Evolutionary conservation across 1,140 invertebrate species (phyloP).

Genomic region (Dermatophagoides farinae): DNA sequence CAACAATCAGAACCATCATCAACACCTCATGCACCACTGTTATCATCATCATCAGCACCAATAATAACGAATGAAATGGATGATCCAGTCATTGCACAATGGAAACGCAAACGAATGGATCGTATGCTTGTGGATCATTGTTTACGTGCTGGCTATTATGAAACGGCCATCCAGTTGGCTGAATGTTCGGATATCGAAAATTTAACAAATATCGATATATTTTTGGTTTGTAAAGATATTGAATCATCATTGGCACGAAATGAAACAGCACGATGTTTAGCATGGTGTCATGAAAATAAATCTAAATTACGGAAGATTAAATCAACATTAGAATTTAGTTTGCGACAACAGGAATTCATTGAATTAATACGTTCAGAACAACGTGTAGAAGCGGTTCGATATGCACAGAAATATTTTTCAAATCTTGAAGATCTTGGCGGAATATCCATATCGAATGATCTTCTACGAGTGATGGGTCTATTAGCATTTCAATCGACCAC

Average conservation of each 20-base stretch:
- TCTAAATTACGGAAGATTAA: constrained; percentile 82
- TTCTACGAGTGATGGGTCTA: constrained; percentile 84
- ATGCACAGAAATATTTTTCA: constrained; percentile 79
- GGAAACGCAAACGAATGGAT: constrained; percentile 69
- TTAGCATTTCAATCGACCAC: constrained; percentile 69
- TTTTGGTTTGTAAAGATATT: constrained; percentile 69
- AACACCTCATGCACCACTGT: not conserved
- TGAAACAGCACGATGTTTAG: constrained; percentile 69
- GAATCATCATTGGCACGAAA: constrained; percentile 42
- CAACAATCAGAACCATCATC: too few species aligned
- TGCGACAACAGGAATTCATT: constrained; percentile 83
- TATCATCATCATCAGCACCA: constrained; percentile 30
- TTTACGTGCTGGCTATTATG: constrained; percentile 82
- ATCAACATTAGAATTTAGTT: constrained; percentile 45
- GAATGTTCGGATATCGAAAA: constrained; percentile 50
- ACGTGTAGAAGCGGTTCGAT: constrained; percentile 70
- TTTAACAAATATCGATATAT: constrained; percentile 78
- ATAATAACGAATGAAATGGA: constrained; percentile 26
- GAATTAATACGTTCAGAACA: constrained; percentile 70
- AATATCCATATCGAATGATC: constrained; percentile 44
- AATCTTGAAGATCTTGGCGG: constrained; percentile 50
- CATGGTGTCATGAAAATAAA: constrained; percentile 93
- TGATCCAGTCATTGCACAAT: constrained; percentile 27
- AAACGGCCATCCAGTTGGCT: constrained; percentile 60
- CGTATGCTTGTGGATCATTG: constrained; percentile 91